phyloP scores from a whole-genome alignment of 2,888 invertebrate genomes.

The Erynnis tages region DNA sequence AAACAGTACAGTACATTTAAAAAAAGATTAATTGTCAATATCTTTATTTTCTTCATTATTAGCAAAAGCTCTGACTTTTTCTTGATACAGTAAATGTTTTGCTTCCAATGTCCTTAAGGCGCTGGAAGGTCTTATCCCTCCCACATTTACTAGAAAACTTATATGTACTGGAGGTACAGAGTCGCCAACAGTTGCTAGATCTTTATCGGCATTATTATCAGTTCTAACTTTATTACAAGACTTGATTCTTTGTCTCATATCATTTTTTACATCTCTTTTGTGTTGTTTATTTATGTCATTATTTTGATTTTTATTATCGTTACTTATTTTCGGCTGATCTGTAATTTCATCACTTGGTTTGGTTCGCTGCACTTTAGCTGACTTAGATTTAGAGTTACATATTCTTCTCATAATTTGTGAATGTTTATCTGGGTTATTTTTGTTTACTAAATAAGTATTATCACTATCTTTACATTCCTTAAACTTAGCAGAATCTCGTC shows the following conservation, averaged over 20 bases:
- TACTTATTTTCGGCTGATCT: neutral
- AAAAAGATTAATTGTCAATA: neutral
- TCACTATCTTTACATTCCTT: slow-evolving; percentile 37
- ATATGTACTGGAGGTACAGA: slow-evolving; percentile 61
- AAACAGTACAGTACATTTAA: neutral
- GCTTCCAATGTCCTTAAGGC: slow-evolving; percentile 62
- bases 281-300: slow-evolving; percentile 25
- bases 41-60: neutral
- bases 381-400: slow-evolving; percentile 47
- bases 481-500: slow-evolving; percentile 35
- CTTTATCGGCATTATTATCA: slow-evolving; percentile 26
- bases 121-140: slow-evolving; percentile 55
- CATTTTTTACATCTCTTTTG: slow-evolving; percentile 18
- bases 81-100: slow-evolving; percentile 69
- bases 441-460: slow-evolving; percentile 62
- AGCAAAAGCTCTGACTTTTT: slow-evolving; percentile 59
- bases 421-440: slow-evolving; percentile 42
- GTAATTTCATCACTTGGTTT: slow-evolving; percentile 34
- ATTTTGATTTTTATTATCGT: slow-evolving; percentile 30
- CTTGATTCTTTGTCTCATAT: slow-evolving; percentile 9
- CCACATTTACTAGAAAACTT: slow-evolving; percentile 65
- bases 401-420: slow-evolving; percentile 40
- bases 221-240: slow-evolving; percentile 4
- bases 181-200: slow-evolving; percentile 30
- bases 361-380: slow-evolving; percentile 43